Evolutionary conservation across 2,797 vertebrate species (phyloP).

Genomic region (Discoglossus pictus): DNA sequence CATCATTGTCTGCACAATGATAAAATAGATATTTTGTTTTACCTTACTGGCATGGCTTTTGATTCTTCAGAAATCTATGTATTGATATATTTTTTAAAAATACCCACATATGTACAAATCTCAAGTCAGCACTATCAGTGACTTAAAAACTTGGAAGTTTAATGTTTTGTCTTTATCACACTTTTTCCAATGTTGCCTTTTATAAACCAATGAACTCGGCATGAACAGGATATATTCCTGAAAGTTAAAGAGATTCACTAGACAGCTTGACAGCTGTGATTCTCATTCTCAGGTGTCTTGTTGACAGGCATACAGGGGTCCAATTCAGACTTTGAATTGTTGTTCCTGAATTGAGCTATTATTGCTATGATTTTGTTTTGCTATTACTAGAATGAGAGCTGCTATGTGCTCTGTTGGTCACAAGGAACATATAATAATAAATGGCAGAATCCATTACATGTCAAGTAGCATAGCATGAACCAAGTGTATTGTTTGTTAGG

Average conservation of each 20-base stretch:
- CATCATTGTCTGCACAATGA: no score
- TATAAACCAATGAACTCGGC: slow-evolving; percentile 8
- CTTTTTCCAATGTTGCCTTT: slow-evolving; percentile 23
- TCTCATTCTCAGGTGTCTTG: slow-evolving; percentile 64
- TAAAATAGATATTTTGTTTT: no score
- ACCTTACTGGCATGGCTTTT: no score
- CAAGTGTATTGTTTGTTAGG: slow-evolving; percentile 43
- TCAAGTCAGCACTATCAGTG: no score
- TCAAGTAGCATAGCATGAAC: slow-evolving; percentile 45
- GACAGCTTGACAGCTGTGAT: slow-evolving; percentile 67
- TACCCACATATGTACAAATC: no score
- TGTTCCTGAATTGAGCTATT: slow-evolving; percentile 63
- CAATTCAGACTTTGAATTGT: slow-evolving; percentile 64
- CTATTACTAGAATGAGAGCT: slow-evolving; percentile 45
- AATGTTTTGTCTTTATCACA: background rate
- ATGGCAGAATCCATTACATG: slow-evolving; percentile 52
- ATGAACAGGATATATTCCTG: slow-evolving; percentile 22
- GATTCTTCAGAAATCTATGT: no score
- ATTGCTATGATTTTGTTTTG: slow-evolving; percentile 55
- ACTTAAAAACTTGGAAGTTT: no score
- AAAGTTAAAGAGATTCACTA: slow-evolving; percentile 44
- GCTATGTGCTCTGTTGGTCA: slow-evolving; percentile 49
- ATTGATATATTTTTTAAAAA: no score
- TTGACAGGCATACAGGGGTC: slow-evolving; percentile 65
- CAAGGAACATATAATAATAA: slow-evolving; percentile 49